A percentile compares a stretch with the other conserved stretches of the same genome.
phyloP scores from a whole-genome alignment of 2,113 vertebrate genomes.

The Trichechus manatus region DNA sequence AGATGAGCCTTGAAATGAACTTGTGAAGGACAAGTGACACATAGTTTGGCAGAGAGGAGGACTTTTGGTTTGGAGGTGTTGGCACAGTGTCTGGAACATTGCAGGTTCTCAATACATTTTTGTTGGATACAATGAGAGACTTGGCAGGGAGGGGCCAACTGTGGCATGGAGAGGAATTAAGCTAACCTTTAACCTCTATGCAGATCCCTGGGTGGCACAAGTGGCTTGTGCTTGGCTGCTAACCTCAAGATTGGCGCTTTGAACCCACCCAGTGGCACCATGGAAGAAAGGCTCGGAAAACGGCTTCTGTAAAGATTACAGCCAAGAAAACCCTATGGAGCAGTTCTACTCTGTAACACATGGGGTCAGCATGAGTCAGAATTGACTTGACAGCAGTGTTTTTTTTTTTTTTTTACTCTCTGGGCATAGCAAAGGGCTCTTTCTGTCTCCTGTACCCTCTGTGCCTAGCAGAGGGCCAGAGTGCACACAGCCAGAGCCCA shows the following conservation, averaged over 20 bases:
- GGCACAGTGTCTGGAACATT: neutral
- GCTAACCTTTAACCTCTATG: neutral
- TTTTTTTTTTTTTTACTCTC: neutral
- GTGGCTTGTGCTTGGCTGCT: neutral
- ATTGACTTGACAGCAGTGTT: neutral
- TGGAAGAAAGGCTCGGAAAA: neutral
- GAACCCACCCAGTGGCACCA: neutral
- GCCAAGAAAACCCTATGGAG: neutral
- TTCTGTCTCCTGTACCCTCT: neutral
- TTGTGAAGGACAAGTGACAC: constrained; percentile 27
- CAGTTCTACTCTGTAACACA: neutral
- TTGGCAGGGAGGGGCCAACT: neutral
- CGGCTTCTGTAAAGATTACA: neutral
- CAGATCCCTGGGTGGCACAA: neutral
- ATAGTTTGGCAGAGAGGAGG: neutral
- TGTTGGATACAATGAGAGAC: neutral
- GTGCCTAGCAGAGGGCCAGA: neutral
- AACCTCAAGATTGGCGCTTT: neutral
- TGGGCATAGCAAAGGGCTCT: neutral
- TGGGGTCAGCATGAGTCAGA: neutral
- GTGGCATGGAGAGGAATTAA: neutral
- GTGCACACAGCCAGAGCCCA: neutral
- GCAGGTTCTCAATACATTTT: neutral
- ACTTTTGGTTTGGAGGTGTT: neutral
- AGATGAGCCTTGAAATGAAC: constrained; percentile 37